Evolutionary conservation across 2,797 vertebrate species (phyloP), one percentile per base, ranked within the genome.

Genomic region (Pyrocephalus nanus): DNA sequence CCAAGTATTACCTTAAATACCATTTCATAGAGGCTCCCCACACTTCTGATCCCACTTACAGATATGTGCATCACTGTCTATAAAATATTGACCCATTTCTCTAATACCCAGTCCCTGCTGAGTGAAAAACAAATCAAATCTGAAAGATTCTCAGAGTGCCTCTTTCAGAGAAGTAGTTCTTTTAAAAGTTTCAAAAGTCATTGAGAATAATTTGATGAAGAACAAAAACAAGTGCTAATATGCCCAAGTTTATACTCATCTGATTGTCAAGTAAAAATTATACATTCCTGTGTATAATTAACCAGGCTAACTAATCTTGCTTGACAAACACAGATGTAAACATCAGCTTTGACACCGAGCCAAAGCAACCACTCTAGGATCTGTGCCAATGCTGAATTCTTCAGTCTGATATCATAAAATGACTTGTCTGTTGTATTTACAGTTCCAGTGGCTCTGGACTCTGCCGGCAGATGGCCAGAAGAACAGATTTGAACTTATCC

Each of bases 341-440:
- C 89, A 97, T 94, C 90, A 89, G 94, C 86, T 96, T 78, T 96
- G 96, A 97, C 95, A 95, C 7, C 0, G 15, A 95, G 97, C 97
- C 96, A 98, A 96, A 96, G 93, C 96, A 97, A 97, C 89, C 54
- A 94, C 86, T 96, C 94, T 76, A 96, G 98, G 98, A 97, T 70
- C 87, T 86, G 91, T 94, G 97, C 98, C 98, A 98, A 96, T 62
- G 83, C 82, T 75, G 90, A 97, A 98, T 98, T 97, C 96, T 88
- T 98, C 95, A 78, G 95, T 94, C 95, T 97, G 96, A 95, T 97
- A 98, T 95, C 95, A 96, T 96, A 97, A 98, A 98, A 96, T 0
- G 70, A 98, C 96, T 95, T 97, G 97, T 97, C 97, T 97, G 96
- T 95, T 92, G 86, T 97, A 97, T 97, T 97, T 98, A 97, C 96